Conservation (phyloP, 2,888 invertebrate species). For the Acleris cristana region DNA sequence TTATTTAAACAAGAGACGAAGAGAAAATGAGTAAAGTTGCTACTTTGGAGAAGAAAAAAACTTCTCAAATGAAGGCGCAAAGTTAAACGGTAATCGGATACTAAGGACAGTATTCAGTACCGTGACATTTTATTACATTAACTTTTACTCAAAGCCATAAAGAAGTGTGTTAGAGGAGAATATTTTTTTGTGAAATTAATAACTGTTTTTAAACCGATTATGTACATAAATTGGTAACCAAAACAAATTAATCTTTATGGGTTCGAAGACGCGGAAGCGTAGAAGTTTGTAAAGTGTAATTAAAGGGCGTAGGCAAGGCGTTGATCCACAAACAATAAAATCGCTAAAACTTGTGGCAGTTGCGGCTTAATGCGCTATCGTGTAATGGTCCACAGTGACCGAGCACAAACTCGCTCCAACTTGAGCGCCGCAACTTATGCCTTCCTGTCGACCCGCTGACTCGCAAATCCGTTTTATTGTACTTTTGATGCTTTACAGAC, state of each 20-base stretch:
- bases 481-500: slow-evolving; percentile 21
- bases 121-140: slow-evolving; percentile 34
- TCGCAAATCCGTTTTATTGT: slow-evolving; percentile 51
- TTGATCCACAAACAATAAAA: slow-evolving; percentile 66
- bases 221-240: slow-evolving; percentile 9
- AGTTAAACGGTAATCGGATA: slow-evolving; percentile 68
- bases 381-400: slow-evolving; percentile 73
- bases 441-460: slow-evolving; percentile 52
- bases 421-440: slow-evolving; percentile 61
- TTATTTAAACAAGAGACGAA: slow-evolving; percentile 71
- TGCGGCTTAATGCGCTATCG: slow-evolving; percentile 59
- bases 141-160: slow-evolving; percentile 13
- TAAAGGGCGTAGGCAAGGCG: slow-evolving; percentile 54
- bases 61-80: slow-evolving; percentile 61
- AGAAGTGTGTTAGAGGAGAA: not conserved
- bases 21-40: slow-evolving; percentile 79
- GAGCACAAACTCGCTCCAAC: slow-evolving; percentile 66
- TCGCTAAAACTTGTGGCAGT: slow-evolving; percentile 62
- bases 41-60: slow-evolving; percentile 58
- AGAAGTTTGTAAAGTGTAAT: slow-evolving; percentile 57
- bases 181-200: slow-evolving; percentile 3
- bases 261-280: slow-evolving; percentile 48
- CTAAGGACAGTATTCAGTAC: slow-evolving; percentile 49
- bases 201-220: slow-evolving; percentile 4
- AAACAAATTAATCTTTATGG: slow-evolving; percentile 36